Evolutionary conservation across 2,797 vertebrate genomes (phyloP).

Genomic region (Cynodonichthys magdalenae): DNA sequence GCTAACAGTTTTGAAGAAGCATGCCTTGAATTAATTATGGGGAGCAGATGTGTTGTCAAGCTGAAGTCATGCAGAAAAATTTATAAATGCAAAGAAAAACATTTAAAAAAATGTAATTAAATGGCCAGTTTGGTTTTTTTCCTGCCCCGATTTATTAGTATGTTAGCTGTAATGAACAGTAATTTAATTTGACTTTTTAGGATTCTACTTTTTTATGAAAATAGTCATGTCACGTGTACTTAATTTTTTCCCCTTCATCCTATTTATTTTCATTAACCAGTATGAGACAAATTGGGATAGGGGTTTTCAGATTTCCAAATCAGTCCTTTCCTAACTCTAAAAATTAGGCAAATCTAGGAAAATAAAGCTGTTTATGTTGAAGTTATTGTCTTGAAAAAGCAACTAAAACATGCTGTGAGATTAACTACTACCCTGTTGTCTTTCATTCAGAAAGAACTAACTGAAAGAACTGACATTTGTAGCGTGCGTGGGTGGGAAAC

Average conservation of each 20-base stretch:
- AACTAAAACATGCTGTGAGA: conserved; percentile 20
- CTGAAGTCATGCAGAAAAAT: conserved; percentile 10
- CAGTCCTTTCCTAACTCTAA: neutral
- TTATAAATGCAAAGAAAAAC: neutral
- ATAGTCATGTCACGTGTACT: neutral
- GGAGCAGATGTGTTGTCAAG: conserved; percentile 8
- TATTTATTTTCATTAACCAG: neutral
- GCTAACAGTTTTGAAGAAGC: neutral
- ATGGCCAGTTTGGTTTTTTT: no score
- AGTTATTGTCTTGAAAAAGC: conserved; percentile 33
- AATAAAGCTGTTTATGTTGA: conserved; percentile 41
- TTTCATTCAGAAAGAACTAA: conserved; percentile 54
- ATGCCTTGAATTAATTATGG: conserved; percentile 27
- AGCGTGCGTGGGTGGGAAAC: conserved; percentile 51
- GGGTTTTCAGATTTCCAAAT: conserved; percentile 18
- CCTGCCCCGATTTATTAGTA: no score
- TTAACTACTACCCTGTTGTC: conserved; percentile 45
- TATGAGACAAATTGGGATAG: neutral
- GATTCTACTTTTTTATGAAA: neutral
- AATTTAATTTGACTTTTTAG: neutral
- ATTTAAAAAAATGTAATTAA: neutral
- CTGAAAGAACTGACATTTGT: conserved; percentile 25
- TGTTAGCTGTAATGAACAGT: no score
- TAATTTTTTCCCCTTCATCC: neutral
- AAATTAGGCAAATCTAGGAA: conserved; percentile 3